Conservation (phyloP, 1,140 invertebrate genomes). For the Drosophila fuyamai region DNA sequence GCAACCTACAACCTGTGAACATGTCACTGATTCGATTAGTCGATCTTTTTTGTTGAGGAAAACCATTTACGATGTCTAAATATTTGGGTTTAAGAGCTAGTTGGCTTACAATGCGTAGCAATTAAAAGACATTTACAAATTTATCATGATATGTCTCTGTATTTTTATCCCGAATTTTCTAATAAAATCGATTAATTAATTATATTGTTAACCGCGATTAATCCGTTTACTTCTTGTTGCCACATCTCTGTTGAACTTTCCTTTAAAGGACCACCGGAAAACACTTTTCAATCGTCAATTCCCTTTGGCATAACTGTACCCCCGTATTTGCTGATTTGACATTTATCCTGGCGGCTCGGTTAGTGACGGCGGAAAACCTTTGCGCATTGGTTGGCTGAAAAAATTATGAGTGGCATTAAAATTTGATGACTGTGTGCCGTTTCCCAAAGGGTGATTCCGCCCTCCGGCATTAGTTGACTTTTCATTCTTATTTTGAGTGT, state of each 20-base stretch:
- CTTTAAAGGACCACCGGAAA: conserved; percentile 14
- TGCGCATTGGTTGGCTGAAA: conserved; percentile 72
- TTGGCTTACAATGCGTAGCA: no score
- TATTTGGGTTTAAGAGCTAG: no score
- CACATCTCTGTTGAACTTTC: conserved; percentile 24
- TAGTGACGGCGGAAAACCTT: conserved; percentile 50
- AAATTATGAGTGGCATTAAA: conserved; percentile 78
- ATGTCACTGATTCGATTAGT: conserved; percentile 33
- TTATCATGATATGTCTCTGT: no score
- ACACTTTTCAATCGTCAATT: conserved; percentile 29
- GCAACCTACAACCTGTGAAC: conserved; percentile 23
- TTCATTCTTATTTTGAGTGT: conserved; percentile 16
- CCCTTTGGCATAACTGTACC: conserved; percentile 39
- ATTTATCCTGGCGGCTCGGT: conserved; percentile 42
- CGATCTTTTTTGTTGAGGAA: conserved; percentile 2
- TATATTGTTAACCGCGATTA: not conserved
- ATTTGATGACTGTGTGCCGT: conserved; percentile 62
- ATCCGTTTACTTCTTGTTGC: not conserved
- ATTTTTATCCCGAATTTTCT: no score
- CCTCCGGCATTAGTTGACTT: conserved; percentile 39
- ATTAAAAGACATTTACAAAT: no score
- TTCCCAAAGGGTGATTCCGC: conserved; percentile 27
- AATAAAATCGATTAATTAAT: no score
- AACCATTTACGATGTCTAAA: no score
- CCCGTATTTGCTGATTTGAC: conserved; percentile 67